Evolutionary conservation across 2,113 vertebrate genomes (phyloP).

Genomic region (Tricholaema leucomelas): DNA sequence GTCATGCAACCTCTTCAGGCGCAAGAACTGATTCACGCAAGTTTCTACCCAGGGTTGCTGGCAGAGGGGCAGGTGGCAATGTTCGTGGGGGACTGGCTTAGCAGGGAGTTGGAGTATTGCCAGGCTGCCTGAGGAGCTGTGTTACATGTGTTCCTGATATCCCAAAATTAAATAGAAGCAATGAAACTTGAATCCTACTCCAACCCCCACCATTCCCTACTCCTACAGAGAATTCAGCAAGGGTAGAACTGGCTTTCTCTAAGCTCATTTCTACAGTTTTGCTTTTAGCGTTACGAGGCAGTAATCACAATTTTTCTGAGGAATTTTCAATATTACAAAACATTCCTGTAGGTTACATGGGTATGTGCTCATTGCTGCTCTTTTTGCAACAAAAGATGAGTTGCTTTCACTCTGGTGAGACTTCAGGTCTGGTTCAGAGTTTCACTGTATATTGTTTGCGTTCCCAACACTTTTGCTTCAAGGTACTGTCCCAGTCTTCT

Average conservation of each 20-base stretch:
- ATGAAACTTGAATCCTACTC: neutral
- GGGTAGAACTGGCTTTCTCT: neutral
- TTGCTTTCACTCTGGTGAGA: neutral
- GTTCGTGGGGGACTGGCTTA: neutral
- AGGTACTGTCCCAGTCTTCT: neutral
- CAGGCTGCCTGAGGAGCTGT: neutral
- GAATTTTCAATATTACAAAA: neutral
- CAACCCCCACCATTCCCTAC: too few relatives aligned
- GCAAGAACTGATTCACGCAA: neutral
- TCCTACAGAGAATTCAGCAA: neutral
- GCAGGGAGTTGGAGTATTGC: neutral
- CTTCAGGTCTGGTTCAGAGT: neutral
- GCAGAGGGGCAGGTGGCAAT: neutral
- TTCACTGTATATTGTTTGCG: neutral
- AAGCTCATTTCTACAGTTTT: neutral
- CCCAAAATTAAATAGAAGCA: neutral
- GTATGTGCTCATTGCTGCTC: neutral
- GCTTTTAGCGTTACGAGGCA: neutral
- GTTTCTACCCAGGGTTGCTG: neutral
- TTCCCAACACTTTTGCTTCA: neutral
- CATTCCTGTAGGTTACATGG: neutral
- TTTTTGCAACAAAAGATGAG: neutral
- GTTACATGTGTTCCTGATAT: fast-evolving
- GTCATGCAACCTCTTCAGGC: neutral
- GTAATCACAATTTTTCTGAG: neutral